Conservation (phyloP, 1,140 invertebrate genomes). For the Amyelois transitella region DNA sequence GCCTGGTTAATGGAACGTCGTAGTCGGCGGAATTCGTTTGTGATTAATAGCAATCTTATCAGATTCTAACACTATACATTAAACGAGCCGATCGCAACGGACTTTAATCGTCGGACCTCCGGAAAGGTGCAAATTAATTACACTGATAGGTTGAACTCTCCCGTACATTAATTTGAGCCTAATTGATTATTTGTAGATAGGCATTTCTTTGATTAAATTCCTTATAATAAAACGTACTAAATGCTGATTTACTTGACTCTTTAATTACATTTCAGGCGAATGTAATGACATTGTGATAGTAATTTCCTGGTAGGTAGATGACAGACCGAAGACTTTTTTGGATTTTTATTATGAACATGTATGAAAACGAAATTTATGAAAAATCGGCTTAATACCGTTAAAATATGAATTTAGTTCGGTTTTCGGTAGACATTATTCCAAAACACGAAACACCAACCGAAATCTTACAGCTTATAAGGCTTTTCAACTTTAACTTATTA, state of each 20-base stretch:
- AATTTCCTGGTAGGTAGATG: too few relatives aligned
- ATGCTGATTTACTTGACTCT: neutral
- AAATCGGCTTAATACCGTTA: too few relatives aligned
- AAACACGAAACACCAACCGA: too few relatives aligned
- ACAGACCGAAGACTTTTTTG: too few relatives aligned
- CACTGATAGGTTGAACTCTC: slow-evolving; percentile 31
- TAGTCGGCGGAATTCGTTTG: slow-evolving; percentile 22
- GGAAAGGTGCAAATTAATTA: slow-evolving; percentile 57
- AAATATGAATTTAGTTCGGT: too few relatives aligned
- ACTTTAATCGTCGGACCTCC: slow-evolving; percentile 33
- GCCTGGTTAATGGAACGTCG: slow-evolving; percentile 18
- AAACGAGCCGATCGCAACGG: slow-evolving; percentile 24
- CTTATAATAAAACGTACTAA: slow-evolving; percentile 6
- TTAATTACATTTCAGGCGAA: neutral
- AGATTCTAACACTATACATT: slow-evolving; percentile 40
- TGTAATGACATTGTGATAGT: neutral
- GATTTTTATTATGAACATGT: too few relatives aligned
- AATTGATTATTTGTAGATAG: slow-evolving; percentile 40
- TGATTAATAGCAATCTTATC: slow-evolving; percentile 56
- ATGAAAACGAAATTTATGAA: too few relatives aligned
- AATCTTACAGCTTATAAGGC: neutral
- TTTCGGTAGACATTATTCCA: too few relatives aligned
- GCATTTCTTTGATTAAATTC: slow-evolving; percentile 21
- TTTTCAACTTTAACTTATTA: too few relatives aligned
- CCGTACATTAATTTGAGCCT: slow-evolving; percentile 32